Evolutionary conservation across 2,888 invertebrate genomes (phyloP), one percentile per base, ranked within the genome.

Genomic region (Clitarchus hookeri): DNA sequence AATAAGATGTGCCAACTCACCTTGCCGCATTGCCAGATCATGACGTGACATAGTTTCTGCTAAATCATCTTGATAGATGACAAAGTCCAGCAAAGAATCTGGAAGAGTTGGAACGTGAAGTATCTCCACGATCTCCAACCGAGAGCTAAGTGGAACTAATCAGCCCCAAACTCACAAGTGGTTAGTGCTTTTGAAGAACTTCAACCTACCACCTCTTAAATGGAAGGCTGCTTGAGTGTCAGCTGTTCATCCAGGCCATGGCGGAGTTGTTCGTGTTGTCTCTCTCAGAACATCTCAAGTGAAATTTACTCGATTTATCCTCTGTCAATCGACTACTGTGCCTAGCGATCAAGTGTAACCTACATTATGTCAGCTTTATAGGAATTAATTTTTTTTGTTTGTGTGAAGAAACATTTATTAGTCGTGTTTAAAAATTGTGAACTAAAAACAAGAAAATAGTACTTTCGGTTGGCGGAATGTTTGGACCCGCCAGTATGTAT

Each of bases 61-160:
- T 86, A 9, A 89, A 89, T 78, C 86, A 88, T 2, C 87, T 90
- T 12, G 84, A 86, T 3, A 85, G 88, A 26, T 90, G 88, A 88
- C 89, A 90, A 88, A 54, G 26, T 89, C 25, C 44, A 85, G n/a
- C 89, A 90, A 84, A 88, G 90, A n/a, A n/a, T n/a, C n/a, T n/a
- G n/a, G n/a, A n/a, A n/a, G n/a, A n/a, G n/a, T n/a, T n/a, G n/a
- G n/a, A 84, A 84, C 11, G 83, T 85, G 19, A 90, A 90, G 84
- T 90, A 90, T 44, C 65, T 90, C 6, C 84, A 86, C 19, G 84
- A 88, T 23, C 87, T 91, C 0, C 90, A 90, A 77, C 89, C 89
- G 65, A 23, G 89, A 44, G 87, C 87, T 0, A 89, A 90, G 85
- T 90, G 90, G 90, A 79, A 27, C 0, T 19, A 65, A 19, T 23